Base-by-base conservation (phyloP, 2,888 invertebrate genomes). In the Drosophila affinis region DNA sequence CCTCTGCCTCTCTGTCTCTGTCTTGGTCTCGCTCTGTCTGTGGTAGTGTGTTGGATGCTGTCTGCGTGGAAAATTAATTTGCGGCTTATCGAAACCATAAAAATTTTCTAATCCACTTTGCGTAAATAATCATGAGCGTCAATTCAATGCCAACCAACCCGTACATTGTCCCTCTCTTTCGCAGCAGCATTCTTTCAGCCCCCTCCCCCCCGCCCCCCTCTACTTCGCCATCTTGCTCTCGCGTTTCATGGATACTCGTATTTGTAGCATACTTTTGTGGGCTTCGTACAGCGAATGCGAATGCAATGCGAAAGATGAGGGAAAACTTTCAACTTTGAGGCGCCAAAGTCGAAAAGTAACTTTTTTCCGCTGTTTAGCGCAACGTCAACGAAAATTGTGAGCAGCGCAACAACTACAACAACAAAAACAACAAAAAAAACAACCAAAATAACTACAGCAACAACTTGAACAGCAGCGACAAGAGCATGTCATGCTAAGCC, bases 41-140 rank as follows among this genome's bases (percentile, higher is more conserved):
- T 34, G 39, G 1, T 1, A 9, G 18, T 39, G 34, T 49, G 44
- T 39, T 44, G 64, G 44, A 39, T 57, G 68, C 68, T 63, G 70
- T 54, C 49, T 45, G 46, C 60, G 82, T 39, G 74, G 54, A 64
- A 88, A 83, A 83, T 83, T 83, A 83, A 83, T 83, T 83, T 83
- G 83, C 87, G 80, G 88, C 83, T 83, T 86, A 88, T 83, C 83
- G 88, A 83, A 83, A 57, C 83, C 88, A 76, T 88, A 82, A 59
- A 81, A 87, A 82, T 76, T 68, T 73, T 86, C 76, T 82, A 82
- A 83, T 83, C 80, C 86, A 86, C 80, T 88, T 88, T 88, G 72
- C 87, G 83, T 86, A 79, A 82, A 88, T 87, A 88, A 82, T 87
- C 82, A 79, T 75, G 77, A 79, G 86, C 79, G 70, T 84, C 81